Conservation (phyloP, 2,797 vertebrate species). For the Siniperca obscura region DNA sequence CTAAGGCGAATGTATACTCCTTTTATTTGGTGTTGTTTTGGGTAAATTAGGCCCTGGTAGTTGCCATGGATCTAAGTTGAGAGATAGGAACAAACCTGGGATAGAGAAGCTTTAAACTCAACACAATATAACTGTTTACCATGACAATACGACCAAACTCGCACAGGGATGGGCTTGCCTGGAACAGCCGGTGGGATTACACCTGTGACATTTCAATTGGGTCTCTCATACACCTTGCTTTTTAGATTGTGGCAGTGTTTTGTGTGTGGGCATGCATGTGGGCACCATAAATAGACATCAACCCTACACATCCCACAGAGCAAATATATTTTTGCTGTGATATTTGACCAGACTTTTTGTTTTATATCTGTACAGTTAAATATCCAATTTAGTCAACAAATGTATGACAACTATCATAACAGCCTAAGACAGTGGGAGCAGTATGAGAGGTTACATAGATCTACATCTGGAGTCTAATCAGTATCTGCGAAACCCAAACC, state of each 20-base stretch:
- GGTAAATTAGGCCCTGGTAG: not conserved
- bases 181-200: constrained; percentile 35
- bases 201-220: constrained; percentile 34
- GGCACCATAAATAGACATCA: constrained; percentile 9
- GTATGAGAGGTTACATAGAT: not conserved
- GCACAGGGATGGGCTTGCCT: constrained; percentile 26
- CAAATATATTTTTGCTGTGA: not conserved
- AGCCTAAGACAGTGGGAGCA: not conserved
- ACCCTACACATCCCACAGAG: too few species aligned
- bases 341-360: not conserved
- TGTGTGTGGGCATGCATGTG: not conserved
- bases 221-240: not conserved
- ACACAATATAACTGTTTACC: constrained; percentile 51
- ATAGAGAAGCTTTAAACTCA: constrained; percentile 41
- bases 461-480: constrained; percentile 36
- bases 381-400: not conserved
- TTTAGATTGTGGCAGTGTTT: not conserved
- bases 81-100: not conserved
- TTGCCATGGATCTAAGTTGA: constrained; percentile 11
- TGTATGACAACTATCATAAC: not conserved
- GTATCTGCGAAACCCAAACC: constrained; percentile 45
- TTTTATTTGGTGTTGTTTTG: not conserved
- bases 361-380: not conserved
- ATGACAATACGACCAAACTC: constrained; percentile 35
- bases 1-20: not conserved